Percentiles rank a stretch among this genome's conserved stretches.
Evolutionary conservation across 2,888 invertebrate species (phyloP).

Genomic region (Ischnura elegans): DNA sequence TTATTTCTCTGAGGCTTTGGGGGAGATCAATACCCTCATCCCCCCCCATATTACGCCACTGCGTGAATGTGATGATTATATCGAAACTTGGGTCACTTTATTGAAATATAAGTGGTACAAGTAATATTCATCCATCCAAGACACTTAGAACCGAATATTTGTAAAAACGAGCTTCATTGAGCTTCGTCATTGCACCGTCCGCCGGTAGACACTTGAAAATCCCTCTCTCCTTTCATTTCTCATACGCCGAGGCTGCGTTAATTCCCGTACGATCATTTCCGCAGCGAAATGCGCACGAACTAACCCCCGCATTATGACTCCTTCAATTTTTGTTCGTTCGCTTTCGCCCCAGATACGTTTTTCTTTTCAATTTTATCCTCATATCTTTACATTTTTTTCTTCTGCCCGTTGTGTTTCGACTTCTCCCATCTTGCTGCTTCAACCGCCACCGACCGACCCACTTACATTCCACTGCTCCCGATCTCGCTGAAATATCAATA

Average conservation of each 20-base stretch:
- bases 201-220: not conserved
- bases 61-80: too few relatives aligned
- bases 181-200: not conserved
- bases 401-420: not conserved
- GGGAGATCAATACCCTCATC: too few relatives aligned
- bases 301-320: slow-evolving; percentile 45
- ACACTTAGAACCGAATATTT: too few relatives aligned
- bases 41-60: too few relatives aligned
- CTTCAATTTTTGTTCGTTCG: not conserved
- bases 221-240: not conserved
- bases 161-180: too few relatives aligned
- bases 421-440: too few relatives aligned
- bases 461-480: slow-evolving; percentile 61
- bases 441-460: not conserved
- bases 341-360: too few relatives aligned
- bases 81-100: too few relatives aligned
- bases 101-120: too few relatives aligned
- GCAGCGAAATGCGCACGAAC: not conserved
- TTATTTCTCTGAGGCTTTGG: too few relatives aligned
- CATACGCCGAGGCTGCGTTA: too few relatives aligned
- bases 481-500: slow-evolving; percentile 59
- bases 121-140: too few relatives aligned
- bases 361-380: not conserved
- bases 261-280: not conserved
- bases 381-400: not conserved